Conservation (phyloP, 2,113 vertebrate species). For the Xenopus tropicalis region DNA sequence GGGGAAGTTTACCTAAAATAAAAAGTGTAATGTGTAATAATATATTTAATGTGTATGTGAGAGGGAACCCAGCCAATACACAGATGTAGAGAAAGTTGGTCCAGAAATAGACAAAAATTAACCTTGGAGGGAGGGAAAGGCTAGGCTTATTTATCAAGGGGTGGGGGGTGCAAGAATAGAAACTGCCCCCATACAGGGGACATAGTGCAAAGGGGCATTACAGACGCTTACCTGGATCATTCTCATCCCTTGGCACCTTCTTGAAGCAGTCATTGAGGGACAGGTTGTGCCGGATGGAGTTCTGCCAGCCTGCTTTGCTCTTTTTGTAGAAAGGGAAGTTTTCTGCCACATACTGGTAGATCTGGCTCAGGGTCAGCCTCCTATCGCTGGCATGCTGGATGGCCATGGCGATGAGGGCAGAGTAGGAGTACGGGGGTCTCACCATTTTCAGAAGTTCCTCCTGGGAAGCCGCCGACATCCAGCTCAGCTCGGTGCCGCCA, state of each 20-base stretch:
- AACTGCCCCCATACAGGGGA: too few species aligned
- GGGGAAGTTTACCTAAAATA: too few species aligned
- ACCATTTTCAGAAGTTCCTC: slow-evolving; percentile 94
- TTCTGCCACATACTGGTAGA: slow-evolving; percentile 94
- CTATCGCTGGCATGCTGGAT: slow-evolving; percentile 92
- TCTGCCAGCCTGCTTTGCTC: slow-evolving; percentile 95
- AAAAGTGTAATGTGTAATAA: too few species aligned
- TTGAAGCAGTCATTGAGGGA: slow-evolving; percentile 94
- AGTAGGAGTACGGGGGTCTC: slow-evolving; percentile 94
- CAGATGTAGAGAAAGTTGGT: too few species aligned
- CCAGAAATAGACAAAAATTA: too few species aligned
- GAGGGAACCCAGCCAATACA: too few species aligned
- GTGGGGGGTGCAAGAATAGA: too few species aligned
- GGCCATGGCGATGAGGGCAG: slow-evolving; percentile 96
- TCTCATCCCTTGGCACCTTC: slow-evolving; percentile 93
- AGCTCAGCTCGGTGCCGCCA: slow-evolving; percentile 78
- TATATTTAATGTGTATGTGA: too few species aligned
- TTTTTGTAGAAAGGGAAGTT: slow-evolving; percentile 96
- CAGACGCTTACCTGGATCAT: slow-evolving; percentile 83
- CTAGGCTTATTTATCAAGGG: too few species aligned
- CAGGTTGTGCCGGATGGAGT: slow-evolving; percentile 90
- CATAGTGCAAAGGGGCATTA: background rate
- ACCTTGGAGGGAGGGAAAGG: too few species aligned
- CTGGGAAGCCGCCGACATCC: slow-evolving; percentile 89
- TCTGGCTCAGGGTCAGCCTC: slow-evolving; percentile 92